Evolutionary conservation across 2,113 vertebrate genomes (phyloP), one percentile per base, ranked within the genome.

Genomic region (Hiodon tergisus): DNA sequence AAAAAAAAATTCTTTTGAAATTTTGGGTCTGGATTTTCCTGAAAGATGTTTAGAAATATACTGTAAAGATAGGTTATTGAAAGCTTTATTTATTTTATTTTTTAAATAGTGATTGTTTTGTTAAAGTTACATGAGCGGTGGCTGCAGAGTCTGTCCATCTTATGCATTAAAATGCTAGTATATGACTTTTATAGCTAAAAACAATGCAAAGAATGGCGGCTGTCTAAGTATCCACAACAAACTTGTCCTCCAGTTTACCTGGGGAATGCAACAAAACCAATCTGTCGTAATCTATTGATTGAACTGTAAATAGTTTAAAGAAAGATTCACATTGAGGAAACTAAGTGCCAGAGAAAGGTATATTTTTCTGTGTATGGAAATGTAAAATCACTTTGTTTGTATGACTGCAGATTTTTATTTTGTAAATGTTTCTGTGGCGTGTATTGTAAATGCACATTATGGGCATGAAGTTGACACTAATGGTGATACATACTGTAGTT

Each of bases 261-360:
- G 53, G 81, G 53, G 79, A 79, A 73, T 83, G 77, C 73, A 80
- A 67, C 13, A 47, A 67, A 63, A 67, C 48, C 46, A 61, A n/a
- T 63, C 73, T 72, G 66, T 79, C 59, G 17, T 80, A 69, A 67
- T 31, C 13, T 52, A 78, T 78, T 71, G 14, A 78, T 65, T 71
- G 78, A 76, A 79, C 81, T 80, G 80, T 80, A 78, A 72, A 80
- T 70, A 73, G 57, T 55, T 31, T 31, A 31, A 31, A 31, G 59
- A 77, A 78, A 67, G 77, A 77, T 67, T 80, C 31, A 71, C 72
- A 70, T 17, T 73, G 69, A 77, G 74, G 75, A 77, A 66, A 78
- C 78, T 68, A 78, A 85, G 83, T 82, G 81, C 80, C 81, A 85
- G 83, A 82, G 77, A 83, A 78, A 79, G 80, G 76, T 85, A 77